Conservation (phyloP, 2,888 invertebrate species). For the Celastrina argiolus region DNA sequence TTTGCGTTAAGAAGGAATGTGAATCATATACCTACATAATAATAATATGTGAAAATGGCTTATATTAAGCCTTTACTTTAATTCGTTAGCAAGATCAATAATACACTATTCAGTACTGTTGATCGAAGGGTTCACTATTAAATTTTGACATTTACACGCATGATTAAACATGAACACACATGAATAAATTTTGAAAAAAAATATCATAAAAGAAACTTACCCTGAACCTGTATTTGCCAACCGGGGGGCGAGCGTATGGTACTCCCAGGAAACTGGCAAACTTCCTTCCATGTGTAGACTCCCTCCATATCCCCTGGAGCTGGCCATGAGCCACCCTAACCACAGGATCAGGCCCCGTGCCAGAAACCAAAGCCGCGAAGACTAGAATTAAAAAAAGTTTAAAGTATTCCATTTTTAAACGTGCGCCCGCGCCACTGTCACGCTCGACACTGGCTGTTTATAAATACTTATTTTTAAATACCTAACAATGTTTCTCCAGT, state of each 20-base stretch:
- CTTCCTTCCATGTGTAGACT: slow-evolving; percentile 56
- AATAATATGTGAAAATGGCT: too few species aligned
- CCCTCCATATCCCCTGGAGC: slow-evolving; percentile 59
- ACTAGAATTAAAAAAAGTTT: slow-evolving; percentile 43
- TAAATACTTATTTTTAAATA: not conserved
- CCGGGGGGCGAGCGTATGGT: slow-evolving; percentile 82
- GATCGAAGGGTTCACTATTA: too few species aligned
- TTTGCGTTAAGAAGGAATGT: too few species aligned
- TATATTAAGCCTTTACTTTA: too few species aligned
- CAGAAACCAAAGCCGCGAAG: slow-evolving; percentile 36
- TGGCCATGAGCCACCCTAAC: slow-evolving; percentile 55
- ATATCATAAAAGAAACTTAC: slow-evolving; percentile 44
- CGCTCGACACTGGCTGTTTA: slow-evolving; percentile 28
- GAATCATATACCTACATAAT: too few species aligned
- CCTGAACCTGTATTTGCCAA: slow-evolving; percentile 80
- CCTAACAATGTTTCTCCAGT: not conserved
- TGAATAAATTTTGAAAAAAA: not conserved
- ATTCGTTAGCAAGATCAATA: too few species aligned
- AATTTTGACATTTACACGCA: too few species aligned
- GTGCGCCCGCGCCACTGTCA: slow-evolving; percentile 40
- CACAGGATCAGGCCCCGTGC: slow-evolving; percentile 50
- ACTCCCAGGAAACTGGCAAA: slow-evolving; percentile 81
- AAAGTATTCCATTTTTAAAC: slow-evolving; percentile 41
- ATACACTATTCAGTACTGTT: too few species aligned
- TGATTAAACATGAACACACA: too few species aligned